Base-by-base conservation (phyloP, 2,113 vertebrate species). In the Antechinus stuartii region DNA sequence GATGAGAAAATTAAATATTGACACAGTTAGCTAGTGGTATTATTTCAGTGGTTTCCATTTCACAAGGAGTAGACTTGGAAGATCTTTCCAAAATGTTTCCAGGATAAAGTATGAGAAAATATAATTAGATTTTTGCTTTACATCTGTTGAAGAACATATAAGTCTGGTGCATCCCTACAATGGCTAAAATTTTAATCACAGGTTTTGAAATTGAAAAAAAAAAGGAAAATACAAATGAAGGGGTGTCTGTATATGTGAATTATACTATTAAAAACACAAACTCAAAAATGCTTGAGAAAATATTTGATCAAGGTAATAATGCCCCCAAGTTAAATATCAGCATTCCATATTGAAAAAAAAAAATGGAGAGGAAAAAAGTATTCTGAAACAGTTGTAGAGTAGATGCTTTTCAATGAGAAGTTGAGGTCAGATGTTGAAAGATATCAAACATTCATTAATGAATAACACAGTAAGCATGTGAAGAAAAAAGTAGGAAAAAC, bases 241-340 rank as follows among this genome's bases (percentile, higher is more conserved):
- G 94, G 92, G 97, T 96, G 96, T 98, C 98, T 98, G 98, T 99
- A 98, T 99, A 98, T 98, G 99, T 98, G 97, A 96, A 42, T 95
- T 99, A 98, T 99, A 98, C 97, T 98, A 98, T 96, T 98, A 61
- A 46, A 8, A 84, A 95, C 49, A 49, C 49, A 49, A 49, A 49
- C 2, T 47, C 49, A 61, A 61, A 27, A 68, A n/a, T 16, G 0
- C n/a, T 76, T 42, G 68, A 76, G 16, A 76, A 76, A 76, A 76
- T 42, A 76, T 22, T 42, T 22, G 42, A 42, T 76, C 6, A 19
- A 76, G 35, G n/a, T 19, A 76, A 76, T n/a, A 76, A 76, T 76
- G 30, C 16, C n/a, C 35, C 68, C 14, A 76, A n/a, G 35, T 19
- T n/a, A 30, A 35, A 30, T 35, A 14, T 68, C 61, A 68, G 16